A percentile compares a stretch with the other conserved stretches of the same genome.
phyloP scores from a whole-genome alignment of 2,888 invertebrate genomes.

The Dione juno region DNA sequence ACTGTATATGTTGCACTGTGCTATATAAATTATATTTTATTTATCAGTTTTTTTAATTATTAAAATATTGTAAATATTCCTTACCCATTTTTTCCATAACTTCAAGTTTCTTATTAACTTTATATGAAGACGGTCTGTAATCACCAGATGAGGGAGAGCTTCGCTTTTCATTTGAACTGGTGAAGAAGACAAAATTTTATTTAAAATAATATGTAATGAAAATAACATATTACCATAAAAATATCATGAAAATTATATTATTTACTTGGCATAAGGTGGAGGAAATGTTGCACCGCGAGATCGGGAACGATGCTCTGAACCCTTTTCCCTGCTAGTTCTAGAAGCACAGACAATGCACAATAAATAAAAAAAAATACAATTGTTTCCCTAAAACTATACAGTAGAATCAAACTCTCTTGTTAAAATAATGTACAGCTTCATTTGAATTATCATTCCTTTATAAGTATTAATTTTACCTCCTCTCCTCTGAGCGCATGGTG shows the following conservation, averaged over 20 bases:
- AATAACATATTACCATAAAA: neutral
- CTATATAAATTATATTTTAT: too few species aligned
- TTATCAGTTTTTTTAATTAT: too few species aligned
- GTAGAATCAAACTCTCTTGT: too few species aligned
- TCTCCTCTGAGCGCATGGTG: constrained; percentile 66
- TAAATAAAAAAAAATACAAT: neutral
- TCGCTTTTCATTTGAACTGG: constrained; percentile 50
- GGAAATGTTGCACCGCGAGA: constrained; percentile 64
- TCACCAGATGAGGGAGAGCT: constrained; percentile 64
- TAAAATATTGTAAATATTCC: constrained; percentile 16
- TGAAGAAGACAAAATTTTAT: neutral
- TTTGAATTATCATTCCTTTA: too few species aligned
- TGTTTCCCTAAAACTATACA: too few species aligned
- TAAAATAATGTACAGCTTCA: too few species aligned
- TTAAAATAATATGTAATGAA: too few species aligned
- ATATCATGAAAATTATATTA: neutral
- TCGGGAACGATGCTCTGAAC: constrained; percentile 57
- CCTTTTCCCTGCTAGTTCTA: constrained; percentile 53
- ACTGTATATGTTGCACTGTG: too few species aligned
- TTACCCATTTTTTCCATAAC: constrained; percentile 82
- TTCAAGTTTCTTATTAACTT: constrained; percentile 77
- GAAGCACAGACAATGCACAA: neutral
- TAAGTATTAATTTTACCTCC: constrained; percentile 56
- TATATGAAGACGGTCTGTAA: constrained; percentile 76
- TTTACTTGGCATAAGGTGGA: constrained; percentile 49